phyloP scores from a whole-genome alignment of 2,888 invertebrate genomes.

The Drosophila neotestacea region DNA sequence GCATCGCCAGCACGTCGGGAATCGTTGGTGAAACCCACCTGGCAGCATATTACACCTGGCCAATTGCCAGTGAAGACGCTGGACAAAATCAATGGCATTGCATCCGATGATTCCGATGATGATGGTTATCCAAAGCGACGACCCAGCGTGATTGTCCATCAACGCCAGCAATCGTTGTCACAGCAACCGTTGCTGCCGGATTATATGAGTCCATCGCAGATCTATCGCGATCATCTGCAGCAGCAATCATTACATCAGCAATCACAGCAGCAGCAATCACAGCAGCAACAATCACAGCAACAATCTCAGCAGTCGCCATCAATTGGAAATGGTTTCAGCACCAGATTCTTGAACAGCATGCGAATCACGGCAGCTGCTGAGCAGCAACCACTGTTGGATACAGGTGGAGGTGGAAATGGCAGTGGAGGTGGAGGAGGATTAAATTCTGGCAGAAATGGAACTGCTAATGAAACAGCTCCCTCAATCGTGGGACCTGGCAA shows the following conservation, averaged over 20 bases:
- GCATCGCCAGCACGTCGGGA: conserved; percentile 80
- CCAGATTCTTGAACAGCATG: conserved; percentile 55
- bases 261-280: conserved; percentile 15
- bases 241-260: conserved; percentile 31
- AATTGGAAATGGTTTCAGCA: conserved; percentile 61
- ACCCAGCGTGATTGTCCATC: conserved; percentile 80
- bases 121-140: conserved; percentile 77
- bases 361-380: conserved; percentile 53
- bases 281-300: conserved; percentile 30
- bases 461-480: conserved; percentile 1
- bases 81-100: conserved; percentile 84
- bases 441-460: conserved; percentile 11
- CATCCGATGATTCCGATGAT: conserved; percentile 81
- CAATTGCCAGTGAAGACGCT: conserved; percentile 83
- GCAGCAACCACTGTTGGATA: conserved; percentile 69
- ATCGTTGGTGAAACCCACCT: conserved; percentile 85
- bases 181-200: conserved; percentile 63
- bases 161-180: conserved; percentile 67
- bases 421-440: conserved; percentile 13
- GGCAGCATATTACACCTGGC: conserved; percentile 85
- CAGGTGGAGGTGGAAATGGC: conserved; percentile 44
- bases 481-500: conserved; percentile 39
- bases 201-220: conserved; percentile 58
- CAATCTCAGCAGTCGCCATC: conserved; percentile 35
- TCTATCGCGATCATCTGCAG: conserved; percentile 59